These are phyloP conservation scores for Ptilonorhynchus violaceus DNA, from an alignment of 2,113 vertebrate species.

Conservation along the genomic window DNA sequence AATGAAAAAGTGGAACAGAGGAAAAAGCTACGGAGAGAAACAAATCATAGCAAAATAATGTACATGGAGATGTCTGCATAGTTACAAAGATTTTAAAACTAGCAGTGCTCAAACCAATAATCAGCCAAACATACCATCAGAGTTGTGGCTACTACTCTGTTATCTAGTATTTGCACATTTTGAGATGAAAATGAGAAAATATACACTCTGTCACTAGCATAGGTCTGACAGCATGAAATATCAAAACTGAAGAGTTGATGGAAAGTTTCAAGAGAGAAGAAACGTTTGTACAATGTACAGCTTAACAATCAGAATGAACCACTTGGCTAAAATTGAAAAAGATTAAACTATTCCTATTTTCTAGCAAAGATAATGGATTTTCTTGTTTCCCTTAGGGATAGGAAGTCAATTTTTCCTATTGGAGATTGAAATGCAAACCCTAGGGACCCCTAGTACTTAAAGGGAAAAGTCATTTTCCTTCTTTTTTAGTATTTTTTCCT, in stretches of 20 bases:
- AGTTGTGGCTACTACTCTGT: background rate
- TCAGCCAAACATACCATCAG: background rate
- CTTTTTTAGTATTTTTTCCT: background rate
- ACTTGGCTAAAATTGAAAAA: slow-evolving; percentile 15
- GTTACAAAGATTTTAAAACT: background rate
- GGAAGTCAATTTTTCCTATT: slow-evolving; percentile 16
- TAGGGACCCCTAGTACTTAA: background rate
- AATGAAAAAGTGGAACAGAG: background rate
- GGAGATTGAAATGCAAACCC: slow-evolving; percentile 30
- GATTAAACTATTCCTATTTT: slow-evolving; percentile 13
- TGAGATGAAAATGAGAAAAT: background rate
- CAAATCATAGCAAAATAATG: background rate
- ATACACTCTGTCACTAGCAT: background rate
- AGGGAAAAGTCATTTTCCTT: background rate
- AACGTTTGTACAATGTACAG: background rate
- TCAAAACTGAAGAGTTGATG: background rate
- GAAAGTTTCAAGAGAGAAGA: background rate
- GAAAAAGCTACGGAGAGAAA: background rate
- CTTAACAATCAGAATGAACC: background rate
- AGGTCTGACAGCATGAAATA: background rate
- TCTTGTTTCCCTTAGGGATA: background rate
- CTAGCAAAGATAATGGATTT: slow-evolving; percentile 17
- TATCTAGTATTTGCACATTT: slow-evolving; percentile 18
- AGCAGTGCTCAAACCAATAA: background rate
- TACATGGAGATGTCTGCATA: background rate